Conservation (phyloP, 92 coral and sea anemone genomes). For the Montipora capitata region DNA sequence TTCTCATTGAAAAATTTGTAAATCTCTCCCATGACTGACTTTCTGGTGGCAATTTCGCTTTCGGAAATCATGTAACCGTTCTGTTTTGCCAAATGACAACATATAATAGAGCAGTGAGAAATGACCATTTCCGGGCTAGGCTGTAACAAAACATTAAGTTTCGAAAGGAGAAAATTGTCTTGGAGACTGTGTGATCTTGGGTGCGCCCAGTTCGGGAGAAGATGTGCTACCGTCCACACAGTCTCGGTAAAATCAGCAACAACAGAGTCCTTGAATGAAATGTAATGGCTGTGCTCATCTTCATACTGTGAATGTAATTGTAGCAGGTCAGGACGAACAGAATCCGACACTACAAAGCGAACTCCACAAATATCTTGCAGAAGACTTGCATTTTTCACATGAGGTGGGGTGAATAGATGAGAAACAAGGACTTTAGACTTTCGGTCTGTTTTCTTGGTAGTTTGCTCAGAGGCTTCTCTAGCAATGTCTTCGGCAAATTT, state of each 20-base stretch:
- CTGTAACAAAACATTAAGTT: slow-evolving; percentile 50
- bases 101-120: slow-evolving; percentile 77
- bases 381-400: slow-evolving; percentile 16
- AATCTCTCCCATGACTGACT: slow-evolving; percentile 69
- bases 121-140: slow-evolving; percentile 78
- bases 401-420: slow-evolving; percentile 40
- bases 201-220: slow-evolving; percentile 70
- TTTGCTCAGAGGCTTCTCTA: slow-evolving; percentile 35
- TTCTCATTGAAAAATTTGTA: slow-evolving; percentile 71
- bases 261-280: slow-evolving; percentile 73
- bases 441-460: slow-evolving; percentile 21
- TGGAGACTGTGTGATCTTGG: slow-evolving; percentile 5
- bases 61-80: slow-evolving; percentile 35
- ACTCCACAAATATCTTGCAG: slow-evolving; percentile 49
- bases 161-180: not conserved
- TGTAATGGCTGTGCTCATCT: slow-evolving; percentile 36
- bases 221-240: slow-evolving; percentile 76
- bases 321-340: slow-evolving; percentile 24
- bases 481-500: slow-evolving; percentile 73
- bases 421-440: slow-evolving; percentile 68
- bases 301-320: slow-evolving; percentile 55
- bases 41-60: not conserved
- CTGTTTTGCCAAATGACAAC: slow-evolving; percentile 17
- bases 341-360: slow-evolving; percentile 61
- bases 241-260: slow-evolving; percentile 3